Base-by-base conservation (phyloP, 1,140 invertebrate species). In the Formica exsecta region DNA sequence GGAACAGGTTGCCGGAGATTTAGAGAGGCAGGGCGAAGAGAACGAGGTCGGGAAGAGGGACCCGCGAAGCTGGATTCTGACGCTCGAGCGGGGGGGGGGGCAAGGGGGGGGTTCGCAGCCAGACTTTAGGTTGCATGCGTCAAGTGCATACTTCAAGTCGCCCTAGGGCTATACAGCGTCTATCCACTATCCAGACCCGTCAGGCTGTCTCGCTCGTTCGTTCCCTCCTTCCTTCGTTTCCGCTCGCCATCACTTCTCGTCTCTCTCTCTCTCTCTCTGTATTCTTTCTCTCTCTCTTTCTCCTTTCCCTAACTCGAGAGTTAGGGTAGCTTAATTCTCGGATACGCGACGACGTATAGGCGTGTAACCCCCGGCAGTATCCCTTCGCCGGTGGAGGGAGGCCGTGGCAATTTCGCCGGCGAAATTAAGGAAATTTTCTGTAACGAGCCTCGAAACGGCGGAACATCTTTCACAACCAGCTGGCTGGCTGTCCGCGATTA, bases 91-190 rank as follows among this genome's bases (percentile, higher is more conserved):
- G 22, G 38, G 62, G 44, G n/a, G 9, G 16, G 48, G 74, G 57
- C 61, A 70, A 32, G 32, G 32, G 32, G 25, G 25, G 0, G 25
- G 25, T 29, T 66, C 84, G 68, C 70, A 86, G 86, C 25, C 88
- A 85, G 86, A 91, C 84, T 90, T 90, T 87, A 84, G 92, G 76
- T 93, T 92, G 93, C 93, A 92, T 93, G 93, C 93, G 92, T 93
- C 92, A 92, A 93, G 92, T 92, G 93, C 92, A 93, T 93, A 93
- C 93, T 93, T 93, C 92, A 93, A 93, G 92, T 93, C 90, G 73
- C 86, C 86, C 88, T 59, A 75, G 54, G 76, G 81, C 61, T 83
- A 61, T 85, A 71, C 89, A 85, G 61, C 77, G 84, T 86, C 86
- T 90, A 87, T 87, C 80, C 76, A 87, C 77, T 75, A 75, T 51